Conservation (phyloP, 2,888 invertebrate genomes). For the Calliphora vomitoria region DNA sequence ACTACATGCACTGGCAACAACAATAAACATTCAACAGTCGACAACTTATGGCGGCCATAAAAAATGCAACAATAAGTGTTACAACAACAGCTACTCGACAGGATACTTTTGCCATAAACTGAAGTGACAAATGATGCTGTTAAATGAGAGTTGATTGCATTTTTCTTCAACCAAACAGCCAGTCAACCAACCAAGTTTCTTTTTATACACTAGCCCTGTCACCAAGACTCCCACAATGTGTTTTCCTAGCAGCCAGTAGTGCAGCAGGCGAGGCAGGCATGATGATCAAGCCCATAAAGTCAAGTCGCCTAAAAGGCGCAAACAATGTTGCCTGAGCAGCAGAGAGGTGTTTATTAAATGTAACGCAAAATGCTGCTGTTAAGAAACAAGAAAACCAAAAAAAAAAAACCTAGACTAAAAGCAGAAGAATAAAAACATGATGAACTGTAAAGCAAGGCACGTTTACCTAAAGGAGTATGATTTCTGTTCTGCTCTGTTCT, state of each 20-base stretch:
- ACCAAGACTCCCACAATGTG: constrained; percentile 2
- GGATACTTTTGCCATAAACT: constrained; percentile 78
- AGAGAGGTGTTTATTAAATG: constrained; percentile 64
- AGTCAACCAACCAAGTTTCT: constrained; percentile 2
- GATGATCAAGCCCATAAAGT: constrained; percentile 55
- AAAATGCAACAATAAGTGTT: constrained; percentile 73
- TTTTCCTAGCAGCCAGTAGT: not conserved
- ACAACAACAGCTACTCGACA: constrained; percentile 74
- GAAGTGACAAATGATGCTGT: constrained; percentile 84
- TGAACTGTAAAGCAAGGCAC: constrained; percentile 62
- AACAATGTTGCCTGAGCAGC: constrained; percentile 28
- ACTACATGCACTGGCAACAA: constrained; percentile 21
- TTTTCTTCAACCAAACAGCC: constrained; percentile 43
- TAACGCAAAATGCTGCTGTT: constrained; percentile 55
- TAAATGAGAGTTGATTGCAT: constrained; percentile 84
- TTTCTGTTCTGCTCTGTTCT: constrained; percentile 1
- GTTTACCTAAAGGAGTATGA: constrained; percentile 32
- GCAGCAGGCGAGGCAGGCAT: not conserved
- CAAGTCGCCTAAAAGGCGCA: constrained; percentile 57
- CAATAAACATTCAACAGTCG: constrained; percentile 68
- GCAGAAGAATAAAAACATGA: constrained; percentile 54
- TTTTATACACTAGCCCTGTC: constrained; percentile 17
- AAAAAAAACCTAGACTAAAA: not conserved
- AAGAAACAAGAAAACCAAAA: not conserved
- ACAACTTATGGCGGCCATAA: constrained; percentile 74